Percentiles rank a stretch among this genome's conserved stretches.
phyloP scores from a whole-genome alignment of 2,113 vertebrate species.

The Thunnus maccoyii region DNA sequence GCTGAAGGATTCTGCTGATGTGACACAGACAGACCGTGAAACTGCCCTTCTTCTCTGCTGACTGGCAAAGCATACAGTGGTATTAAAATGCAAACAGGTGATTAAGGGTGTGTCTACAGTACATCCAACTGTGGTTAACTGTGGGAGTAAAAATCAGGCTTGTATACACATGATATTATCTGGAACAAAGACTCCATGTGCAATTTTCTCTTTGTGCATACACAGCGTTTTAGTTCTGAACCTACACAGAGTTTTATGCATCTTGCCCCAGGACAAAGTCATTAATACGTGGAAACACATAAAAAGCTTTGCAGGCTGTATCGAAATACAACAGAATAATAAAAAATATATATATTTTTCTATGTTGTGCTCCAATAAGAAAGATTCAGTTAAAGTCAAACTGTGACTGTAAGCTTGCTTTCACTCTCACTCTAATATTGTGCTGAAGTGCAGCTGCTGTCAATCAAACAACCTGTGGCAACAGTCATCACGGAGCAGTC shows the following conservation, averaged over 20 bases:
- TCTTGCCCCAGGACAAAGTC: not conserved
- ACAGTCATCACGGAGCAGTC: slow-evolving; percentile 23
- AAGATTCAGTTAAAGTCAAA: not conserved
- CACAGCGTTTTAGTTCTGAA: not conserved
- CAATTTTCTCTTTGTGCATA: not conserved
- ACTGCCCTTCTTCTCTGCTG: not conserved
- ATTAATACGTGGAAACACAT: not conserved
- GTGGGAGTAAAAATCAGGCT: not conserved
- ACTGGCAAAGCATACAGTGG: not conserved
- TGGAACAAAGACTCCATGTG: not conserved
- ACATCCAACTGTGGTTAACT: not conserved
- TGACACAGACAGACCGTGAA: slow-evolving; percentile 2
- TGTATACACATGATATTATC: not conserved
- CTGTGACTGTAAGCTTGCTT: not conserved
- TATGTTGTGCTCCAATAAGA: not conserved
- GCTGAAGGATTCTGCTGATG: not conserved
- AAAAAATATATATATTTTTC: not conserved
- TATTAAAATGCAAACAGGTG: slow-evolving; percentile 11
- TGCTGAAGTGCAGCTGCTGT: slow-evolving; percentile 27
- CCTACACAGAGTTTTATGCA: not conserved
- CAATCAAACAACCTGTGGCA: slow-evolving; percentile 35
- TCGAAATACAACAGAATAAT: not conserved
- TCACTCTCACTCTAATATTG: not conserved
- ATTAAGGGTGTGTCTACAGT: slow-evolving; percentile 1
- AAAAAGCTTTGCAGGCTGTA: not conserved